Base-by-base conservation (phyloP, 2,797 vertebrate genomes). In the Sebastes oblongus region DNA sequence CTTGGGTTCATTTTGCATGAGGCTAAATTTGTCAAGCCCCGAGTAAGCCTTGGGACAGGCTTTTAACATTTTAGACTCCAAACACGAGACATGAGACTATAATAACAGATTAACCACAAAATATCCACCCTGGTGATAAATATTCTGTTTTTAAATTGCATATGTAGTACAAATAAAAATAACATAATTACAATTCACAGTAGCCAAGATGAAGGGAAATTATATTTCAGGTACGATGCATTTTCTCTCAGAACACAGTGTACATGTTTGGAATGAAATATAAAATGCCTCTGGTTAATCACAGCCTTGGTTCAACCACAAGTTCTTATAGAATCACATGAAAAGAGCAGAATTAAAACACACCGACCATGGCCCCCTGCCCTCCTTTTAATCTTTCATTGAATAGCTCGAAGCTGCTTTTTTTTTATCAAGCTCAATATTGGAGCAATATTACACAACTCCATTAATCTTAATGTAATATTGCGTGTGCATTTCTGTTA, bases 201-300 rank as follows among this genome's bases (percentile, higher is more conserved):
- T 7, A 55, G 32, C 16, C 66, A 34, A 14, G 25, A 36, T 11
- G 59, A 30, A 62, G 20, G 46, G 46, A 42, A 30, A 72, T 29
- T 12, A 52, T 52, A 27, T 75, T 50, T 46, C 2, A 65, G 36
- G 24, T 54, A 8, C 16, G 36, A 62, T 56, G 25, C 12, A 24
- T 78, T 46, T 25, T 39, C 36, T 54, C 12, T 54, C 18, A 59
- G 50, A 66, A 20, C 42, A 54, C 39, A 29, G 8, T 60, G 8
- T 29, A 52, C 29, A 56, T n/a, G 39, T 18, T 64, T 13, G 12
- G 54, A 32, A 13, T 36, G 50, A 34, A 66, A 79, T 66, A 42
- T 73, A 30, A 54, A 66, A 42, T 30, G 39, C 27, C n/a, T 34
- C 27, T 59, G 27, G 34, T 59, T 67, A 70, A 77, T 84, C 65